Percentiles rank a stretch among this genome's conserved stretches.
phyloP scores from a whole-genome alignment of 2,888 invertebrate genomes.

The Aromia moschata region DNA sequence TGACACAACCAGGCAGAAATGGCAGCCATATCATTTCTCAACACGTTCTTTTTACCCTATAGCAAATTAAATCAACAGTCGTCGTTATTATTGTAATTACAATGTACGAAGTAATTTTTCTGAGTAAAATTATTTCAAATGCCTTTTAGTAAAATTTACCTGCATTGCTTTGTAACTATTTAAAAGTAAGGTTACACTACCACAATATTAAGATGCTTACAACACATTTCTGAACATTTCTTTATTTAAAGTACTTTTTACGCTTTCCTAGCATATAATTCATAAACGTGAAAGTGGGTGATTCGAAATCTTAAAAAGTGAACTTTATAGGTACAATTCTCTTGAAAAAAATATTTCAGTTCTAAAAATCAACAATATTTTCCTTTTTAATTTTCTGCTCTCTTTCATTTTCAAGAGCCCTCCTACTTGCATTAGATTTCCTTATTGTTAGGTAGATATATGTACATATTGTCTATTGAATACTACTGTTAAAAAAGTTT shows the following conservation, averaged over 20 bases:
- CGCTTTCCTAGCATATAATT: not conserved
- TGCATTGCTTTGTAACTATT: conserved; percentile 49
- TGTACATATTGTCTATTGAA: not conserved
- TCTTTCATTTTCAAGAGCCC: not conserved
- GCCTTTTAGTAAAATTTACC: conserved; percentile 31
- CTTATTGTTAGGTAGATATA: not conserved
- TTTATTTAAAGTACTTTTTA: too few relatives aligned
- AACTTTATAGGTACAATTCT: not conserved
- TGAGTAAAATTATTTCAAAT: conserved; percentile 39
- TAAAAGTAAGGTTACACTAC: conserved; percentile 60
- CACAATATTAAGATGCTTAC: conserved; percentile 51
- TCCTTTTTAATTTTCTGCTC: not conserved
- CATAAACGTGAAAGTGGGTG: not conserved
- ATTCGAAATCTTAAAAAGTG: not conserved
- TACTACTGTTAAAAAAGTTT: too few relatives aligned
- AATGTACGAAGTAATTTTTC: conserved; percentile 34
- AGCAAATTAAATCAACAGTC: conserved; percentile 10
- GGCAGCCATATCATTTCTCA: conserved; percentile 50
- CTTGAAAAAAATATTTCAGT: too few relatives aligned
- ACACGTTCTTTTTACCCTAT: conserved; percentile 40
- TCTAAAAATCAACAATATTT: too few relatives aligned
- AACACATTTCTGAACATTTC: conserved; percentile 55
- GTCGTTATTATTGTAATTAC: conserved; percentile 1
- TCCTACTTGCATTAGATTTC: not conserved
- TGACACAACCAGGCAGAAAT: conserved; percentile 47